A percentile compares a stretch with the other conserved stretches of the same genome.
Evolutionary conservation across 2,113 vertebrate genomes (phyloP).

Genomic region (Lepus europaeus): DNA sequence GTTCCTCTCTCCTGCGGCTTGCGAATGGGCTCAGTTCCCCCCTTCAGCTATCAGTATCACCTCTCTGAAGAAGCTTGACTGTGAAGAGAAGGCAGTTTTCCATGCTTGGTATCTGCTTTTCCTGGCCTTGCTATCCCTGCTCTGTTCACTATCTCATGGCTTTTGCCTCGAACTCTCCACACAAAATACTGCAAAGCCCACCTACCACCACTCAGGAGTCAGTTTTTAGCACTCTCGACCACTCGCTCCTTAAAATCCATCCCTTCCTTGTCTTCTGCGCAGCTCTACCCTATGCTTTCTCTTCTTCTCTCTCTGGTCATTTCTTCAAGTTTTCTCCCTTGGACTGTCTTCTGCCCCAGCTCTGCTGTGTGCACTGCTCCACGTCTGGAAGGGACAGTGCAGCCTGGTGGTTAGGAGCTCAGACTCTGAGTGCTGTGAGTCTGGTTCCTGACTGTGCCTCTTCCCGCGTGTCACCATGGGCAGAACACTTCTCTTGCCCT

Average conservation of each 20-base stretch:
- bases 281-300: neutral
- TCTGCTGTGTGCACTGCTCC: neutral
- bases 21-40: neutral
- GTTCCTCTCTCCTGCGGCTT: neutral
- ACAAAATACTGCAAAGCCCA: neutral
- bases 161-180: neutral
- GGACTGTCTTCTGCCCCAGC: neutral
- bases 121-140: neutral
- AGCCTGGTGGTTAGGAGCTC: fast-evolving
- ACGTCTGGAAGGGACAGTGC: neutral
- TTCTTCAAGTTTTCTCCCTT: neutral
- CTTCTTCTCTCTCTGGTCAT: neutral
- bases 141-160: neutral
- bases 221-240: neutral
- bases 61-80: neutral
- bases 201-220: too few relatives aligned
- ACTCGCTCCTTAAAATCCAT: neutral
- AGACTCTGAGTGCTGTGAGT: neutral
- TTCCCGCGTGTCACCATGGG: neutral
- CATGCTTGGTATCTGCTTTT: neutral
- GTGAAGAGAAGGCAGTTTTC: neutral
- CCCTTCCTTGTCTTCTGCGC: neutral
- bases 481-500: neutral
- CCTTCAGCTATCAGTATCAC: neutral
- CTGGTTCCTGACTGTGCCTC: too few relatives aligned